Conservation (phyloP, 2,797 vertebrate species). For the Cryptoprocta ferox region DNA sequence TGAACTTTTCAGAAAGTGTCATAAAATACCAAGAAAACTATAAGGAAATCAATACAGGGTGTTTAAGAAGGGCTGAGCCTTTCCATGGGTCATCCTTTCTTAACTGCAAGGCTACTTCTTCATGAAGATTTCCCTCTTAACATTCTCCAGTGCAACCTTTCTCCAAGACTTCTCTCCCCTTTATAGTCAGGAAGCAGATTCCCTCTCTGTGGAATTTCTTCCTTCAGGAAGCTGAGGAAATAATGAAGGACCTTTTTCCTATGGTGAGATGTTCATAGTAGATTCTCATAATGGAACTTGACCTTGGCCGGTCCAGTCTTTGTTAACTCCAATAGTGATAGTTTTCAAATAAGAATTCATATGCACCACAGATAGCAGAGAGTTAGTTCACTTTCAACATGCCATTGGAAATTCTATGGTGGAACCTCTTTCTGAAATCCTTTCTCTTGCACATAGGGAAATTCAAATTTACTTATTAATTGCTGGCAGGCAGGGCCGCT, state of each 20-base stretch:
- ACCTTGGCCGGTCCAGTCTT: neutral
- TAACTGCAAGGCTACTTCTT: neutral
- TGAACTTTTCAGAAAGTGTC: neutral
- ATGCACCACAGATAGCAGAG: neutral
- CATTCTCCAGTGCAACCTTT: neutral
- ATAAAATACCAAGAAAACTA: neutral
- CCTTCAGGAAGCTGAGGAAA: neutral
- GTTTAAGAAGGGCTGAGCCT: neutral
- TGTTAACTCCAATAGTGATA: neutral
- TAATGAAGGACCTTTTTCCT: neutral
- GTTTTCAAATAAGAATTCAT: neutral
- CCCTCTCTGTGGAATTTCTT: neutral
- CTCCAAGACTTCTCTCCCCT: neutral
- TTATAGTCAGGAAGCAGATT: neutral
- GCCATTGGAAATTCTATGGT: neutral
- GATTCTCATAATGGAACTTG: neutral
- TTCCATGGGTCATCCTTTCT: neutral
- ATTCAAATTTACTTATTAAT: neutral
- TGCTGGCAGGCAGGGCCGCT: neutral
- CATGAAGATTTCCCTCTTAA: neutral
- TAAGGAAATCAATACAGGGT: neutral
- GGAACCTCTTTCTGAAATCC: neutral
- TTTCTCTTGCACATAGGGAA: neutral
- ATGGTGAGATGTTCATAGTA: neutral
- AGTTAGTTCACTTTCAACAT: neutral